Conservation (phyloP, 2,797 vertebrate genomes). For the Enteromius fasciolatus region DNA sequence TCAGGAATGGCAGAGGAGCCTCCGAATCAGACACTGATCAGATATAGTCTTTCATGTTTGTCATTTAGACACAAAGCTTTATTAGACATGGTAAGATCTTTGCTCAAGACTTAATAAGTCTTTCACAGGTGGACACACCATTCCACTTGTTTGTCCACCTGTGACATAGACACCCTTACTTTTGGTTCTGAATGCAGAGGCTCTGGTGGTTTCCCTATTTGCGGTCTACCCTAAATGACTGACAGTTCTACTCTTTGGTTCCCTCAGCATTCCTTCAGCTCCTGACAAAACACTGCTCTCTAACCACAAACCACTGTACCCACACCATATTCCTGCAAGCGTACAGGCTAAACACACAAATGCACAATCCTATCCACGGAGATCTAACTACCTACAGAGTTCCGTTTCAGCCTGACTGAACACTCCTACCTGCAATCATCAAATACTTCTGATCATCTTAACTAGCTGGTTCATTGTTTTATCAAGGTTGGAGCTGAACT, state of each 20-base stretch:
- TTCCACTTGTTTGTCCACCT: slow-evolving; percentile 30
- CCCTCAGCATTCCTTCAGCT: neutral
- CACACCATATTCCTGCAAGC: neutral
- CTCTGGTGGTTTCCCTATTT: slow-evolving; percentile 14
- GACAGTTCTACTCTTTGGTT: neutral
- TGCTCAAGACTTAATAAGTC: neutral
- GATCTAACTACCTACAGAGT: neutral
- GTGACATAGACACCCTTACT: neutral
- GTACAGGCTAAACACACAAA: slow-evolving; percentile 5
- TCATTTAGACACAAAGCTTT: neutral
- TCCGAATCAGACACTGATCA: slow-evolving; percentile 14
- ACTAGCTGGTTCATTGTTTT: neutral
- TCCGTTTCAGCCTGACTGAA: neutral
- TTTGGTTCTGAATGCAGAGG: neutral
- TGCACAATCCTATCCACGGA: neutral
- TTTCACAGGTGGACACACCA: slow-evolving; percentile 4
- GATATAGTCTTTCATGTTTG: slow-evolving; percentile 20
- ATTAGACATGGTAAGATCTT: neutral
- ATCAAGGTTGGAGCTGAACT: neutral
- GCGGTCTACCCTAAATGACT: slow-evolving; percentile 20
- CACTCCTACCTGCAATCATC: neutral
- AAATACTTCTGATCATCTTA: neutral
- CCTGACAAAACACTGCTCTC: neutral
- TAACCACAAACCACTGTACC: slow-evolving; percentile 21
- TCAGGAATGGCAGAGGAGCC: slow-evolving; percentile 25